Conservation (phyloP, 2,888 invertebrate genomes). For the Tromatobia lineatoria region DNA sequence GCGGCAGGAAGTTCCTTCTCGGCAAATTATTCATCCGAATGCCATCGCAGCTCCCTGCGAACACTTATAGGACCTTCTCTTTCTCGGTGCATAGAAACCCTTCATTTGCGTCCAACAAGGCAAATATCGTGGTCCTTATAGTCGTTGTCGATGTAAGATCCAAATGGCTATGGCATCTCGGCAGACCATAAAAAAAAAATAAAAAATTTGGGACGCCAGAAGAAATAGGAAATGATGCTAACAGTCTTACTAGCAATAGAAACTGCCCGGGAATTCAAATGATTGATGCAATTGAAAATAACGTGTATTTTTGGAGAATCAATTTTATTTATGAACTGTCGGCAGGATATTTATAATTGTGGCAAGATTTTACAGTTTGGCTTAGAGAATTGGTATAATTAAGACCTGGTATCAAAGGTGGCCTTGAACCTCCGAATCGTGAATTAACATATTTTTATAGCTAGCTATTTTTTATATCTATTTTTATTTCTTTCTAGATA, state of each 20-base stretch:
- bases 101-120: slow-evolving; percentile 51
- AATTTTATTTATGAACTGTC: too few species aligned
- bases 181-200: not conserved
- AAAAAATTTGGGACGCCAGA: not conserved
- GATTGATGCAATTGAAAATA: too few species aligned
- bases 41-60: slow-evolving; percentile 53
- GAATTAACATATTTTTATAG: too few species aligned
- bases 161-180: not conserved
- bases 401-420: too few species aligned
- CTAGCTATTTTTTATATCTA: too few species aligned
- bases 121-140: slow-evolving; percentile 49
- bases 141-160: slow-evolving; percentile 27
- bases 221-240: not conserved
- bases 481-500: too few species aligned
- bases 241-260: not conserved
- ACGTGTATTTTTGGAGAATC: too few species aligned
- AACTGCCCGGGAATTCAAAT: too few species aligned
- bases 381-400: too few species aligned
- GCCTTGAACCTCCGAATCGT: too few species aligned
- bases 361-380: too few species aligned
- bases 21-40: slow-evolving; percentile 67
- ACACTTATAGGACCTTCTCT: slow-evolving; percentile 49
- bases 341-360: too few species aligned
- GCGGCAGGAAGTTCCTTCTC: slow-evolving; percentile 53
- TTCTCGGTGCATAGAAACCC: slow-evolving; percentile 32